Evolutionary conservation across 2,113 vertebrate species (phyloP).

Genomic region (Callopanchax toddi): DNA sequence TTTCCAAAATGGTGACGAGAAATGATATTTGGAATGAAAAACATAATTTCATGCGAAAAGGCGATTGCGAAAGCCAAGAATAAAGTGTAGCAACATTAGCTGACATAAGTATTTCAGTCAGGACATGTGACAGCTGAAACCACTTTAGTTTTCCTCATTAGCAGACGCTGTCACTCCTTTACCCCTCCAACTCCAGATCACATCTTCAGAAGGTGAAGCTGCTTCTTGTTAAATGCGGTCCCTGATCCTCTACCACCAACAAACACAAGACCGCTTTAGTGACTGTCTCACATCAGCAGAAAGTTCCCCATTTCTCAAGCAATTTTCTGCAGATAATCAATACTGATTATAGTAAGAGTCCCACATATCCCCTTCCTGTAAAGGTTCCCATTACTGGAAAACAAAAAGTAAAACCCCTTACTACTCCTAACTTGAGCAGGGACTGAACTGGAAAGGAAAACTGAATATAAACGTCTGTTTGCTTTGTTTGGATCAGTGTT

Average conservation of each 20-base stretch:
- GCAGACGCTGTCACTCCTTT: neutral
- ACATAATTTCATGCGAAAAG: neutral
- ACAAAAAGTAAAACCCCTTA: slow-evolving; percentile 19
- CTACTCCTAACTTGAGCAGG: slow-evolving; percentile 23
- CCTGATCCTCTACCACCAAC: neutral
- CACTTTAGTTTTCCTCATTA: neutral
- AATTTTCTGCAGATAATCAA: slow-evolving; percentile 67
- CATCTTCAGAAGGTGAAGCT: slow-evolving; percentile 6
- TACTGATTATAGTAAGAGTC: slow-evolving; percentile 75
- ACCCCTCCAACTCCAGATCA: neutral
- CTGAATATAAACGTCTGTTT: slow-evolving; percentile 20
- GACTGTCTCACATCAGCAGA: slow-evolving; percentile 62
- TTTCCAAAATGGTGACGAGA: slow-evolving; percentile 2
- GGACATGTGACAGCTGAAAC: slow-evolving; percentile 2
- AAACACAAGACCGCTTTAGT: neutral
- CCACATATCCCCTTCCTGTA: slow-evolving; percentile 75
- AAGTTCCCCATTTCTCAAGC: slow-evolving; percentile 28
- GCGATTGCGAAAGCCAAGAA: neutral
- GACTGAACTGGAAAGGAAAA: slow-evolving; percentile 1
- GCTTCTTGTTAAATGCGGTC: neutral
- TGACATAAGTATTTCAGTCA: neutral
- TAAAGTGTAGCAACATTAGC: neutral
- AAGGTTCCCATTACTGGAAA: slow-evolving; percentile 67
- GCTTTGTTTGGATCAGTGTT: no score
- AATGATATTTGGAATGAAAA: slow-evolving; percentile 1